Evolutionary conservation across 2,113 vertebrate genomes (phyloP), one percentile per base, ranked within the genome.

Genomic region (Calyptommatus sinebrachiatus): DNA sequence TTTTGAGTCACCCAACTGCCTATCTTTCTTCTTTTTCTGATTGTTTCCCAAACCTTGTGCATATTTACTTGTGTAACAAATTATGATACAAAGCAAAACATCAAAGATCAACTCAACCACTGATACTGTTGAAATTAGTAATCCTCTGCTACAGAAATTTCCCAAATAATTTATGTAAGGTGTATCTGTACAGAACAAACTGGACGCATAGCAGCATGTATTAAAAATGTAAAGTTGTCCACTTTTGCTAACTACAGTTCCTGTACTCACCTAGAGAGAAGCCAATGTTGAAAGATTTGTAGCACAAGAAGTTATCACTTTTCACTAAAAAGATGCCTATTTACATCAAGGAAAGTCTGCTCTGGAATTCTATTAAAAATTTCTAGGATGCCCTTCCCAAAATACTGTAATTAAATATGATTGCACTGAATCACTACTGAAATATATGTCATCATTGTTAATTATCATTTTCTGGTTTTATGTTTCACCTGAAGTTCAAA

Each of bases 401-500:
- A 4, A 24, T 1, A 5, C 8, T 8, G 6, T n/a, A 72, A 72
- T 28, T 5, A n/a, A 28, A 2, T 48, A 46, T 71, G 70, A 10
- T 21, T 63, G 18, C 65, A 71, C 80, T 48, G 21, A n/a, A 80
- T 61, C 48, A 12, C 83, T 70, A 84, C 87, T 88, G 77, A 83
- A 24, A 1, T 66, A 84, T 21, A 71, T 65, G 1, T 68, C 22
- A 85, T 71, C 61, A 73, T 67, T 71, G 84, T 73, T 3, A 11
- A 82, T 80, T 16, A 57, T 57, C 53, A 57, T 57, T 57, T 84
- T 80, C 83, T 77, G 1, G 28, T 3, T 11, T 68, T 85, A 46
- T 73, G 84, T 80, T 82, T 80, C 46, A 48, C 86, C 82, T 83
- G 88, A 89, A 83, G 87, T 76, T 84, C 88, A 66, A 81, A 81